Percentiles rank a stretch among this genome's conserved stretches.
Evolutionary conservation across 2,888 invertebrate species (phyloP).

Genomic region (Drosophila prostipennis): DNA sequence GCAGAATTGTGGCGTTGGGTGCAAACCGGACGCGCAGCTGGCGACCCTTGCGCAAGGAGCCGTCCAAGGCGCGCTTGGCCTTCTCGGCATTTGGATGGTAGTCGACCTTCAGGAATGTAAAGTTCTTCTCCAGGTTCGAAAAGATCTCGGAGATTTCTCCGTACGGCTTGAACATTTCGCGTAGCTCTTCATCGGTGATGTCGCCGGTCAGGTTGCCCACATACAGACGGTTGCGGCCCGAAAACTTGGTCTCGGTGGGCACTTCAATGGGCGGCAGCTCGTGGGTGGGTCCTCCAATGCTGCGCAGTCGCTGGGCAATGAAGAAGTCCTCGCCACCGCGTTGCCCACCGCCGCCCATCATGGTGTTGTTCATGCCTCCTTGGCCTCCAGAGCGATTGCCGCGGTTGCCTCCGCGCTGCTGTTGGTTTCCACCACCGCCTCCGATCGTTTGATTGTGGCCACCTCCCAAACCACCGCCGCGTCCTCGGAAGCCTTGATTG

Average conservation of each 20-base stretch:
- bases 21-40: slow-evolving; percentile 96
- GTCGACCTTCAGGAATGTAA: slow-evolving; percentile 90
- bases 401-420: slow-evolving; percentile 54
- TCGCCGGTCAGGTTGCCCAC: slow-evolving; percentile 97
- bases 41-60: slow-evolving; percentile 92
- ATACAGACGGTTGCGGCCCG: slow-evolving; percentile 96
- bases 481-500: neutral
- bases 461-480: neutral
- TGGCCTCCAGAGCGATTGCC: slow-evolving; percentile 47
- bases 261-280: slow-evolving; percentile 90
- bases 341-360: slow-evolving; percentile 34
- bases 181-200: slow-evolving; percentile 94
- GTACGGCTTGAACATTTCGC: slow-evolving; percentile 92
- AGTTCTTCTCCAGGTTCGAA: slow-evolving; percentile 97
- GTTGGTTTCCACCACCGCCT: slow-evolving; percentile 3
- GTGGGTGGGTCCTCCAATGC: slow-evolving; percentile 89
- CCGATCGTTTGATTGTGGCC: slow-evolving; percentile 12
- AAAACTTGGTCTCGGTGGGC: slow-evolving; percentile 92
- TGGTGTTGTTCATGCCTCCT: slow-evolving; percentile 31
- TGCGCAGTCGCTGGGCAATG: slow-evolving; percentile 89
- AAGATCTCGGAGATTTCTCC: slow-evolving; percentile 97
- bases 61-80: slow-evolving; percentile 97
- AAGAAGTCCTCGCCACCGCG: slow-evolving; percentile 85
- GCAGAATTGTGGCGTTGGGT: slow-evolving; percentile 95
- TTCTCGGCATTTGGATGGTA: slow-evolving; percentile 96